Evolutionary conservation across 2,797 vertebrate genomes (phyloP), one percentile per base, ranked within the genome.

Genomic region (Bovichtus diacanthus): DNA sequence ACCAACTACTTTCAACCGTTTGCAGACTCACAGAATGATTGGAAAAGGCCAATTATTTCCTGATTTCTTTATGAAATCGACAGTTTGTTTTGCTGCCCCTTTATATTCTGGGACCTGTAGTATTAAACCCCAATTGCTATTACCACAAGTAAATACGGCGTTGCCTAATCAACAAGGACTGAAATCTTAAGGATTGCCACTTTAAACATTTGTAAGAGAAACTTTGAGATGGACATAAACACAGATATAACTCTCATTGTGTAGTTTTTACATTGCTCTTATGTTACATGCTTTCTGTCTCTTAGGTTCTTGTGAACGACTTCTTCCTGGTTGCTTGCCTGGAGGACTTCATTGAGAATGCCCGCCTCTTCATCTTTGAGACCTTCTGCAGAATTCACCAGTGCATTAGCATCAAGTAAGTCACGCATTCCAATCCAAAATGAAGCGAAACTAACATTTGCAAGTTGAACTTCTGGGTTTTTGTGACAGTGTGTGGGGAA

Each of bases 331-430:
- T 99, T 51, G 98, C 98, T 0, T 99, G 98, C 80, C 95, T 99
- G 43, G 98, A 99, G 90, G 98, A 99, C 93, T 99, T 99, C 79
- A 99, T 99, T 81, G 98, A 99, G 89, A 99, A 99, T 1, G 98
- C 98, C 5, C 96, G 97, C 6, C 97, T 99, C 64, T 99, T 99
- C 87, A 98, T 99, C 91, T 99, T 99, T 78, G 98, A 99, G 92
- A 99, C 98, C 6, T 99, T 99, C 84, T 99, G 98, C 91, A 96
- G 98, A 69, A 99, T 99, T 84, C 98, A 99, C 84, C 98, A 99
- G 55, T 99, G 98, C 92, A 99, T 99, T 90, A 99, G 98, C 94
- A 99, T 99, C 93, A 96, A 96, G 98, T 99, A 7, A 92, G 92
- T 81, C 23, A 47, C 61, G 4, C 15, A 46, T 1, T 21, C 2